Base-by-base conservation (phyloP, 2,797 vertebrate species). In the Synanceia verrucosa region DNA sequence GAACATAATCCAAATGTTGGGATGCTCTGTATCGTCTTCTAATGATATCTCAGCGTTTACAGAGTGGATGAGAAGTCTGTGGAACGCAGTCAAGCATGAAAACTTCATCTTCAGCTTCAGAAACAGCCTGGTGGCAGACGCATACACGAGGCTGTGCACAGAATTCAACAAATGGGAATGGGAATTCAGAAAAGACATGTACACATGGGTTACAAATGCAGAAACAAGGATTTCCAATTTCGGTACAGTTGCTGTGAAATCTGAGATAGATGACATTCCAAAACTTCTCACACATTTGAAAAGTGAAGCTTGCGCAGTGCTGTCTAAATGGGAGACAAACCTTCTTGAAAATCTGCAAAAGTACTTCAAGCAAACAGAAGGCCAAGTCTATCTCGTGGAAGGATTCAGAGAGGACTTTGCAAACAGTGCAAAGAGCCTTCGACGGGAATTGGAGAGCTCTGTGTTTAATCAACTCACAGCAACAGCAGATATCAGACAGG, bases 71-170 rank as follows among this genome's bases (percentile, higher is more conserved):
- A 78, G 43, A 41, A 92, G 89, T 21, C 78, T 96, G 14, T 95
- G 93, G 94, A 92, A 48, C 19, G 87, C 93, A 28, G 88, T 92
- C 1, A 92, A 92, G 33, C 86, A 89, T 57, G 90, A 93, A 80
- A 91, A 88, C 75, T 92, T 93, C 68, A 89, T 94, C 65, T 94
- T 94, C 66, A 94, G 92, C 50, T 95, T 94, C 70, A 92, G 85
- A 58, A 94, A 94, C 69, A 93, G 86, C 16, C 78, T 94, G 0
- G 84, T 92, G 43, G 92, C 91, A 4, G 91, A 94, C 57, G 86
- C 84, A 2, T 93, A 94, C 57, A 84, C 85, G 68, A 84, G n/a
- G 4, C 63, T 93, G 9, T 91, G 84, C 19, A 47, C 72, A 43
- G 85, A 90, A 53, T 91, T 58, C 65, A 82, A 91, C 34, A 77